A percentile compares a stretch with the other conserved stretches of the same genome.
These are phyloP conservation scores for Amphiprion clarkii DNA, from an alignment of 2,797 vertebrate genomes.

Conservation along the genomic window DNA sequence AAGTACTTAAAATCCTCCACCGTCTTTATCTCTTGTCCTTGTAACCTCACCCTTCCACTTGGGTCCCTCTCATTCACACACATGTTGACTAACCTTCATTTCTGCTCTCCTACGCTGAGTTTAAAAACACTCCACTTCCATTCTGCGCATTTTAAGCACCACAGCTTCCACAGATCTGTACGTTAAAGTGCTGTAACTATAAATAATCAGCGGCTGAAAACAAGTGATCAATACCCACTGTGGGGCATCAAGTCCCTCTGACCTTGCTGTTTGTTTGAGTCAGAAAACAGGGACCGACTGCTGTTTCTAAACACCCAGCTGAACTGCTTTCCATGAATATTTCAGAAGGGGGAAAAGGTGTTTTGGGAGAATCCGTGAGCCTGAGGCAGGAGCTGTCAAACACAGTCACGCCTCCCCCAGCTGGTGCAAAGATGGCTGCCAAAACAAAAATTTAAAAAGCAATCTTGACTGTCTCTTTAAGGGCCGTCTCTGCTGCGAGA, in stretches of 20 bases:
- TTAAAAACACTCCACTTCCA: neutral
- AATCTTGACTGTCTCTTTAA: constrained; percentile 77
- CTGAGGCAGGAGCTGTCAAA: constrained; percentile 33
- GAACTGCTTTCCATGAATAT: constrained; percentile 27
- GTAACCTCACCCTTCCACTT: no score
- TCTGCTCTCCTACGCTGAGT: neutral
- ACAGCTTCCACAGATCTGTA: constrained; percentile 1
- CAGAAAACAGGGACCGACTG: neutral
- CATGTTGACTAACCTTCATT: no score
- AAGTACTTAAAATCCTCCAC: no score
- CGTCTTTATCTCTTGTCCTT: no score
- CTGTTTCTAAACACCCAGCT: neutral
- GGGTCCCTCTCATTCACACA: no score
- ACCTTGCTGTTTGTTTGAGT: constrained; percentile 31
- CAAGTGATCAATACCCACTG: constrained; percentile 53
- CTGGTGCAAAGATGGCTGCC: constrained; percentile 58
- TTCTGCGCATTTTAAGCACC: neutral
- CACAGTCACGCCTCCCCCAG: constrained; percentile 28
- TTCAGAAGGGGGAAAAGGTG: constrained; percentile 25
- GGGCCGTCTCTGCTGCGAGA: constrained; percentile 33
- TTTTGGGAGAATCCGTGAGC: constrained; percentile 39
- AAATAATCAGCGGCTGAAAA: constrained; percentile 43
- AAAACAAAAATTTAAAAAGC: neutral
- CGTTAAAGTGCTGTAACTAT: constrained; percentile 33
- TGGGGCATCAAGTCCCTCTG: constrained; percentile 39